phyloP scores from a whole-genome alignment of 2,888 invertebrate genomes.

The Drosophila tripunctata region DNA sequence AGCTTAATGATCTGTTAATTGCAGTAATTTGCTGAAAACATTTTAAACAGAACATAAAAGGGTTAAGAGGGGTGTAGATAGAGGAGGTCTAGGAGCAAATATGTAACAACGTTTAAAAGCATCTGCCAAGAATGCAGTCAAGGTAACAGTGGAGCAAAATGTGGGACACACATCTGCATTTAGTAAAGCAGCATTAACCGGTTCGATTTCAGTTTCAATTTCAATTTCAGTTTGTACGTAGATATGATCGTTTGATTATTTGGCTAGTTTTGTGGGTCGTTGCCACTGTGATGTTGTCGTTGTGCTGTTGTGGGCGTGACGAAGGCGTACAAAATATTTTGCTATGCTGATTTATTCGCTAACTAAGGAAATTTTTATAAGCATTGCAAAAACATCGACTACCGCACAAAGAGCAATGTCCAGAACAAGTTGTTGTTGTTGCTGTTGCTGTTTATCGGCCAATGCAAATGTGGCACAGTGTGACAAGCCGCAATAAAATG shows the following conservation, averaged over 20 bases:
- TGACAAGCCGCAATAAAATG: conserved; percentile 11
- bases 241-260: conserved; percentile 11
- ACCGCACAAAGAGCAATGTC: conserved; percentile 25
- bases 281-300: neutral
- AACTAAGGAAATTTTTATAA: conserved; percentile 14
- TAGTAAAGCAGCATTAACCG: conserved; percentile 24
- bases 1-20: conserved; percentile 22
- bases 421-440: conserved; percentile 35
- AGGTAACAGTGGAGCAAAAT: conserved; percentile 7
- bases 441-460: conserved; percentile 1
- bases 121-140: conserved; percentile 36
- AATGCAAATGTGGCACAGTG: conserved; percentile 38
- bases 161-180: conserved; percentile 4
- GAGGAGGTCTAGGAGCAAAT: neutral
- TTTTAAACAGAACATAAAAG: neutral
- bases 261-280: conserved; percentile 34
- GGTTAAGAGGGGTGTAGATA: no score
- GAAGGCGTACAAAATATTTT: conserved; percentile 16
- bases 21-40: conserved; percentile 18
- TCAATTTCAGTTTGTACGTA: conserved; percentile 2
- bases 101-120: conserved; percentile 6
- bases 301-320: conserved; percentile 6
- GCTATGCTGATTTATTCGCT: conserved; percentile 27
- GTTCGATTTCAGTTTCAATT: conserved; percentile 18
- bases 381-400: conserved; percentile 40